Evolutionary conservation across 2,113 vertebrate species (phyloP).

Genomic region (Colistium nudipinnis): DNA sequence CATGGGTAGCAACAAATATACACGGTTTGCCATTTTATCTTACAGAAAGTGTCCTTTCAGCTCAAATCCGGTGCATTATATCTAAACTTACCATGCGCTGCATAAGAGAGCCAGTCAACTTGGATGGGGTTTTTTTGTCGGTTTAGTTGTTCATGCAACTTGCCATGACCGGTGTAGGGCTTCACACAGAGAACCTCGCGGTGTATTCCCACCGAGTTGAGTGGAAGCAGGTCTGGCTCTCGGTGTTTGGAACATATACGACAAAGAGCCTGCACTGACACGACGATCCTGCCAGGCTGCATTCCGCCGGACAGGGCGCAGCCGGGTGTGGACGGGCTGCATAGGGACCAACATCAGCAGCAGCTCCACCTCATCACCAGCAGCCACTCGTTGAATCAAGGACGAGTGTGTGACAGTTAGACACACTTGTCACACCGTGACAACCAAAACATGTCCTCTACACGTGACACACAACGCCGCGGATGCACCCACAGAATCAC

Average conservation of each 20-base stretch:
- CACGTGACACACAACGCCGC: background rate
- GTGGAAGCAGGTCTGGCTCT: no score
- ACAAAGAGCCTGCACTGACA: background rate
- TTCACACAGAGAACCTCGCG: no score
- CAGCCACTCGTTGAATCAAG: background rate
- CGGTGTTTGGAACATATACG: background rate
- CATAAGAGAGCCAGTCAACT: background rate
- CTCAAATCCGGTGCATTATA: background rate
- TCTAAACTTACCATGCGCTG: constrained; percentile 18
- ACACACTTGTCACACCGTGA: background rate
- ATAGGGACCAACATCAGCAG: background rate
- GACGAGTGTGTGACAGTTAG: background rate
- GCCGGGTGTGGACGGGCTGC: background rate
- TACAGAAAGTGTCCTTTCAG: background rate
- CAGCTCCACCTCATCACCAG: background rate
- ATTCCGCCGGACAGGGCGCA: background rate
- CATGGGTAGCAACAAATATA: background rate
- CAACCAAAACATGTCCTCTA: background rate
- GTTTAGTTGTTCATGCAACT: constrained; percentile 4
- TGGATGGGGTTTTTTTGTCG: background rate
- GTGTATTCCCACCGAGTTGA: no score
- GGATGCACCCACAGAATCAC: background rate
- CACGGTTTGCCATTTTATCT: background rate
- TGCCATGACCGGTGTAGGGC: no score
- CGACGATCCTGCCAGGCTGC: background rate